Percentiles rank a stretch among this genome's conserved stretches.
phyloP scores from a whole-genome alignment of 2,888 invertebrate genomes.

The Eupithecia exiguata region DNA sequence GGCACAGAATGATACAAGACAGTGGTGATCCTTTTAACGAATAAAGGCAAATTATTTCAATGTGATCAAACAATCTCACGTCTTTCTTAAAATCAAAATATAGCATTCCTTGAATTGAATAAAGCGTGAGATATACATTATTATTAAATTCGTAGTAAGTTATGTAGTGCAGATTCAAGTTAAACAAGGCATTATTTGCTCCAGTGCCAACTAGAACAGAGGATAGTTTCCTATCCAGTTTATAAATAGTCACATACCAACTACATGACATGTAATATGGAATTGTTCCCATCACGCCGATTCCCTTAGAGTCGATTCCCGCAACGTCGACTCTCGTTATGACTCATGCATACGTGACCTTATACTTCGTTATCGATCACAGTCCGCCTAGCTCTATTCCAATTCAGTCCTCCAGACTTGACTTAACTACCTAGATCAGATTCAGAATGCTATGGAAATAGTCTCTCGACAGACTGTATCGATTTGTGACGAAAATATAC shows the following conservation, averaged over 20 bases:
- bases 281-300: too few relatives aligned
- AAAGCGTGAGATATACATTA: not conserved
- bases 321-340: too few relatives aligned
- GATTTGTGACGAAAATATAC: conserved; percentile 26
- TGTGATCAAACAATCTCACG: not conserved
- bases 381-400: conserved; percentile 10
- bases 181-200: not conserved
- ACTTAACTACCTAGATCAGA: conserved; percentile 1
- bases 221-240: not conserved
- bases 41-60: not conserved
- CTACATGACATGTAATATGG: too few relatives aligned
- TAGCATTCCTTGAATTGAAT: not conserved
- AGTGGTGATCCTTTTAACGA: not conserved
- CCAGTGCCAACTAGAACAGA: conserved; percentile 8
- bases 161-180: not conserved
- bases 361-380: conserved; percentile 23
- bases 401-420: conserved; percentile 20
- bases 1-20: not conserved
- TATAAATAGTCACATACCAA: too few relatives aligned
- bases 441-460: not conserved
- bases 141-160: not conserved
- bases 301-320: too few relatives aligned
- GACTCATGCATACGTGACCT: conserved; percentile 23
- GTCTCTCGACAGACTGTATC: conserved; percentile 23
- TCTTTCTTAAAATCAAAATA: not conserved